Evolutionary conservation across 92 coral and sea anemone genomes (phyloP), one percentile per base, ranked within the genome.

Genomic region (Phenganax marumi): DNA sequence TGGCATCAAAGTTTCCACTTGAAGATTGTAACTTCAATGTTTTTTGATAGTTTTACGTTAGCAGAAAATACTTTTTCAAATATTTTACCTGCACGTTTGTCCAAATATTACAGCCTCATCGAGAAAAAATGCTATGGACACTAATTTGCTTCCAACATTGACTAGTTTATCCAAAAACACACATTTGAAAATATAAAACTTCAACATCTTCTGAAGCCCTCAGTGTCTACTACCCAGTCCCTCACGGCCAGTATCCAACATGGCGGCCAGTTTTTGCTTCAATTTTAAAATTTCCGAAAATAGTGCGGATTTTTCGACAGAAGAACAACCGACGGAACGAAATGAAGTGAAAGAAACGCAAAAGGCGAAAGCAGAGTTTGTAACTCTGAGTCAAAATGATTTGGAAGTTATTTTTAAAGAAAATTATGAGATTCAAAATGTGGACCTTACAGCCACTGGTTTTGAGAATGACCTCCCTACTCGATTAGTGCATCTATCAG

Each of bases 261-360:
- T 77, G 82, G 82, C 82, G 68, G 70, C 70, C 10, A 58, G 39
- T 77, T 77, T 77, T 49, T 60, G 70, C 54, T 77, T 77, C 50
- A 60, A 77, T 61, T 77, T 77, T 19, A 70, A 58, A 6, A 77
- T 77, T 58, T 24, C 80, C 55, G 80, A 75, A 52, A 24, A 33
- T 11, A 19, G 52, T 26, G 3, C 24, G 8, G 66, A 75, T 7
- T 17, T 33, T 60, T 75, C 48, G 58, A 52, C 51, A 52, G 55
- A 58, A 16, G 23, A 19, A 43, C 51, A 12, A 60, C 47, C 13
- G 50, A 33, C 50, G 26, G 55, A 5, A 56, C 70, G 16, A 13
- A 77, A 60, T 18, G 71, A 58, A 65, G 65, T 16, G n/a, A 56
- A 33, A 13, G 10, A 16, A 39, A 8, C 17, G 8, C 2, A 33